phyloP scores from a whole-genome alignment of 2,888 invertebrate genomes.

The Bombylius major region DNA sequence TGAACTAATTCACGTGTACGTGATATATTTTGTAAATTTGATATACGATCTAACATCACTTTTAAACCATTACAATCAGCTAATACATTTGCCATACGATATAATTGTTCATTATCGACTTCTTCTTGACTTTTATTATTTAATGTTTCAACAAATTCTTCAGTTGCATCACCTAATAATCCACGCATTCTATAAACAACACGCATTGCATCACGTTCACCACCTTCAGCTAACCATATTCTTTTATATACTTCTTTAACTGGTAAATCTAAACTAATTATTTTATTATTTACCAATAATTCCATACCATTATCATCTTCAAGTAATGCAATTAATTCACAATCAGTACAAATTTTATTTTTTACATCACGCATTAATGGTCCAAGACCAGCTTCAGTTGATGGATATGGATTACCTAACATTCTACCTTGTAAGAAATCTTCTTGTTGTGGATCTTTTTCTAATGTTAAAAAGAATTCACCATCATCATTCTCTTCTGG shows the following conservation, averaged over 20 bases:
- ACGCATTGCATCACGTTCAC: constrained; percentile 91
- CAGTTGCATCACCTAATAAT: constrained; percentile 93
- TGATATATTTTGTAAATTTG: constrained; percentile 74
- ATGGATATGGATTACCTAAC: constrained; percentile 96
- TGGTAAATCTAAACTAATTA: constrained; percentile 90
- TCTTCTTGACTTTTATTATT: constrained; percentile 72
- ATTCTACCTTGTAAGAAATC: constrained; percentile 93
- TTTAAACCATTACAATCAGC: constrained; percentile 62
- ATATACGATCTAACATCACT: constrained; percentile 72
- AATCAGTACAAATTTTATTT: constrained; percentile 96
- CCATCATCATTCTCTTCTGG: constrained; percentile 95
- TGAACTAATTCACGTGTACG: constrained; percentile 76
- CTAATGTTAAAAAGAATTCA: constrained; percentile 90
- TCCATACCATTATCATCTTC: constrained; percentile 99
- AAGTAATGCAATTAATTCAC: constrained; percentile 91
- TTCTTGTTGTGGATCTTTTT: constrained; percentile 98
- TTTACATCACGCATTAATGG: constrained; percentile 98
- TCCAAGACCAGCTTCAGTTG: constrained; percentile 84
- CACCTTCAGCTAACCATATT: constrained; percentile 77
- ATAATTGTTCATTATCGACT: constrained; percentile 90
- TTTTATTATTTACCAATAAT: constrained; percentile 92
- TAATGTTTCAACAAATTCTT: constrained; percentile 93
- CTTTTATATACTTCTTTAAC: constrained; percentile 83
- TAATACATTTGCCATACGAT: constrained; percentile 77
- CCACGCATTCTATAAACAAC: constrained; percentile 97